phyloP scores from a whole-genome alignment of 2,113 vertebrate genomes.

The Chamaea fasciata region DNA sequence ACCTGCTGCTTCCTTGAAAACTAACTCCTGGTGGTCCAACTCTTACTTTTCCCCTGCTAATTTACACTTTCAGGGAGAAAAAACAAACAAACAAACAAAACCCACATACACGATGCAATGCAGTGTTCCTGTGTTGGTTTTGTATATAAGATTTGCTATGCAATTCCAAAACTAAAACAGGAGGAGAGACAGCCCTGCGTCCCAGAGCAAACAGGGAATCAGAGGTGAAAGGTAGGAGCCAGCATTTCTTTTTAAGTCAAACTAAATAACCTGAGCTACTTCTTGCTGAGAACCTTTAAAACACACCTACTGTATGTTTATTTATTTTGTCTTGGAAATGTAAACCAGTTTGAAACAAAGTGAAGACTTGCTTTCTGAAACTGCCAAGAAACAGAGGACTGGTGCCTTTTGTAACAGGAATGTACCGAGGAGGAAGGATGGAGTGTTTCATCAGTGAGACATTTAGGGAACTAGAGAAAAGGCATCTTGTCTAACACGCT shows the following conservation, averaged over 20 bases:
- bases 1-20: constrained; percentile 17
- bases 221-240: constrained; percentile 63
- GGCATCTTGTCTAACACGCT: constrained; percentile 43
- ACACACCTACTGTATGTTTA: not conserved
- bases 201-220: constrained; percentile 40
- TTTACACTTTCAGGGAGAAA: constrained; percentile 29
- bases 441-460: constrained; percentile 4
- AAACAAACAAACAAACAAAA: too few species aligned
- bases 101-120: not conserved
- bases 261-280: not conserved
- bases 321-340: constrained; percentile 15
- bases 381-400: not conserved
- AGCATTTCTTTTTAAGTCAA: constrained; percentile 41
- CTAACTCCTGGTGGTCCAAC: not conserved
- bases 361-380: not conserved
- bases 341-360: not conserved
- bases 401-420: constrained; percentile 11
- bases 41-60: not conserved
- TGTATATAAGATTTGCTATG: constrained; percentile 55
- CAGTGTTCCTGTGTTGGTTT: constrained; percentile 40
- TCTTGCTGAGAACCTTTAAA: constrained; percentile 1
- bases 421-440: not conserved
- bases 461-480: constrained; percentile 49
- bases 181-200: constrained; percentile 8
- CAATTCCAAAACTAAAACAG: constrained; percentile 57